phyloP scores from a whole-genome alignment of 2,113 vertebrate species.

The Pseudonaja textilis region DNA sequence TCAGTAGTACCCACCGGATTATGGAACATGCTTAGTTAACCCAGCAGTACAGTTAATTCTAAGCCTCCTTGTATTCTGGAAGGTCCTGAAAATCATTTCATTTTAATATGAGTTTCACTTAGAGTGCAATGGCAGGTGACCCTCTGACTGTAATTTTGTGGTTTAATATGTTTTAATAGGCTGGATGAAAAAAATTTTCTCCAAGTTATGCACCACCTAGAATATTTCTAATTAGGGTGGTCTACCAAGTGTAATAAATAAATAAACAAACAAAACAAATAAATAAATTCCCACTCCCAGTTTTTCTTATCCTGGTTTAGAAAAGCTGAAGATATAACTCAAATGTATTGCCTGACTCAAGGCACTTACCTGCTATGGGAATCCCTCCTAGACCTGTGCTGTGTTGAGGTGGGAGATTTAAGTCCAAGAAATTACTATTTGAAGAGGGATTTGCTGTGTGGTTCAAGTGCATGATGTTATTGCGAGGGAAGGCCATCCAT shows the following conservation, averaged over 20 bases:
- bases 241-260: neutral
- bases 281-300: neutral
- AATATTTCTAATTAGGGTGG: neutral
- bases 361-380: constrained; percentile 93
- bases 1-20: neutral
- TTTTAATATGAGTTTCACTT: neutral
- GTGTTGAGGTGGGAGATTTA: constrained; percentile 93
- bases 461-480: constrained; percentile 95
- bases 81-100: neutral
- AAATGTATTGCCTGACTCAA: constrained; percentile 39
- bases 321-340: constrained; percentile 58
- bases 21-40: neutral
- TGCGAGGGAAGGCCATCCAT: constrained; percentile 92
- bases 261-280: neutral
- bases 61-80: neutral
- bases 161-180: neutral
- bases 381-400: constrained; percentile 98
- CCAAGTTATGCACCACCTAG: neutral
- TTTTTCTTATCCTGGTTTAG: constrained; percentile 44
- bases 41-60: neutral
- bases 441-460: constrained; percentile 92
- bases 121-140: neutral
- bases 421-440: constrained; percentile 98
- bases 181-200: neutral
- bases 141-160: neutral